Conservation (phyloP, 2,888 invertebrate species). For the Cheilosia variabilis region DNA sequence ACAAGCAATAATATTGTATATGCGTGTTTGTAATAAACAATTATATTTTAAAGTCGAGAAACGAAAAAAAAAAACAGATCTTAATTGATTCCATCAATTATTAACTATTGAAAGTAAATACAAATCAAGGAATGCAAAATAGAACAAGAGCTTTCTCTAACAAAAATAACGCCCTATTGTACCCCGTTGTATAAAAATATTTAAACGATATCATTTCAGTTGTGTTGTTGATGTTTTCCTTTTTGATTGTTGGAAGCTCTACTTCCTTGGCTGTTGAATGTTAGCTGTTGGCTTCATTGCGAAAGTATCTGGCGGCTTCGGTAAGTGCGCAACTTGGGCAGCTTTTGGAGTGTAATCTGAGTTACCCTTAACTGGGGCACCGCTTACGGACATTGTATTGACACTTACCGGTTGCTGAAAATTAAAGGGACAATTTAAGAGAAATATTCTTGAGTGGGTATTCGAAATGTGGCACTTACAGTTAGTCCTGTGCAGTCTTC, state of each 20-base stretch:
- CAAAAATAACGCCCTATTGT: no score
- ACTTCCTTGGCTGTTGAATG: slow-evolving; percentile 96
- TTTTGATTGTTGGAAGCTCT: slow-evolving; percentile 77
- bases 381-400: slow-evolving; percentile 90
- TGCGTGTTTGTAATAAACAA: neutral
- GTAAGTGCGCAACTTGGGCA: slow-evolving; percentile 93
- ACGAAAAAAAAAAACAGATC: neutral
- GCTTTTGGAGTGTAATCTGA: no score
- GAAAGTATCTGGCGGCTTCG: slow-evolving; percentile 88
- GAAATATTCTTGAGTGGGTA: neutral
- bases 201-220: slow-evolving; percentile 33
- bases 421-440: neutral
- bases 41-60: neutral
- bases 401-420: slow-evolving; percentile 84
- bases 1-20: neutral
- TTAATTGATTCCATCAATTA: slow-evolving; percentile 7
- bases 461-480: slow-evolving; percentile 83
- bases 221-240: slow-evolving; percentile 2
- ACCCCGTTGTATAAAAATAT: slow-evolving; percentile 64
- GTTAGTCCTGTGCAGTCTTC: slow-evolving; percentile 90
- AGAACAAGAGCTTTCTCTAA: no score
- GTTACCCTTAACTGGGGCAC: slow-evolving; percentile 91
- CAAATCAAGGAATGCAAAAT: slow-evolving; percentile 67
- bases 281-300: slow-evolving; percentile 87
- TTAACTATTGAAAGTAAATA: slow-evolving; percentile 33